A percentile compares a stretch with the other conserved stretches of the same genome.
Conservation (phyloP, 2,888 invertebrate species). For the Netelia fuscicornis region DNA sequence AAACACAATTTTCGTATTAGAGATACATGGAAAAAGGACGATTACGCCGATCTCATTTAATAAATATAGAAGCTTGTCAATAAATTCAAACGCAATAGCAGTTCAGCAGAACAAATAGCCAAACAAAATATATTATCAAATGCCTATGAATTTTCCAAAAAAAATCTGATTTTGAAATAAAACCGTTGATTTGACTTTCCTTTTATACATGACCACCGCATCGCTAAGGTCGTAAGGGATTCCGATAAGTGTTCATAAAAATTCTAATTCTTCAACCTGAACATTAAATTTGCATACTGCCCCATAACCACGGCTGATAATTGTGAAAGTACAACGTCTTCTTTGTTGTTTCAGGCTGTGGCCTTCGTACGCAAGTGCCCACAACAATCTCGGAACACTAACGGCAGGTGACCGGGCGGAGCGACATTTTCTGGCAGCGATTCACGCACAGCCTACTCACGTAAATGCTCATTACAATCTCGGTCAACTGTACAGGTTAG, state of each 20-base stretch:
- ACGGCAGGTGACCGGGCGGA: constrained; percentile 90
- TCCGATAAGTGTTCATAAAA: too few relatives aligned
- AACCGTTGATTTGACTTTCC: too few relatives aligned
- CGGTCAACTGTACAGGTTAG: constrained; percentile 92
- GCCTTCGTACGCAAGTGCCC: constrained; percentile 94
- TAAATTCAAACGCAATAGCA: too few relatives aligned
- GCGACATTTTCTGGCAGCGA: constrained; percentile 91
- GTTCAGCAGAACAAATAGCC: too few relatives aligned
- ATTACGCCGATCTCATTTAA: neutral
- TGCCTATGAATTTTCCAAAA: too few relatives aligned
- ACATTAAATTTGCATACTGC: too few relatives aligned
- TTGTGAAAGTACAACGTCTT: constrained; percentile 14
- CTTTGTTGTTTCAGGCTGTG: constrained; percentile 88
- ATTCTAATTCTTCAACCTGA: too few relatives aligned
- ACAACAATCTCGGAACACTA: constrained; percentile 94
- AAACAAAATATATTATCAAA: too few relatives aligned
- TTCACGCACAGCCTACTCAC: constrained; percentile 90
- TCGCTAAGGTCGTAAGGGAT: too few relatives aligned
- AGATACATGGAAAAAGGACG: neutral
- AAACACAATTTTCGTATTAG: neutral
- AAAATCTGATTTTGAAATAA: too few relatives aligned
- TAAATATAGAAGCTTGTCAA: neutral
- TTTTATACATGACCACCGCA: too few relatives aligned
- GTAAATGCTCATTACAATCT: constrained; percentile 94
- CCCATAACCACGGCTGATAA: neutral